phyloP scores from a whole-genome alignment of 2,797 vertebrate species.

The Tinamus major region DNA sequence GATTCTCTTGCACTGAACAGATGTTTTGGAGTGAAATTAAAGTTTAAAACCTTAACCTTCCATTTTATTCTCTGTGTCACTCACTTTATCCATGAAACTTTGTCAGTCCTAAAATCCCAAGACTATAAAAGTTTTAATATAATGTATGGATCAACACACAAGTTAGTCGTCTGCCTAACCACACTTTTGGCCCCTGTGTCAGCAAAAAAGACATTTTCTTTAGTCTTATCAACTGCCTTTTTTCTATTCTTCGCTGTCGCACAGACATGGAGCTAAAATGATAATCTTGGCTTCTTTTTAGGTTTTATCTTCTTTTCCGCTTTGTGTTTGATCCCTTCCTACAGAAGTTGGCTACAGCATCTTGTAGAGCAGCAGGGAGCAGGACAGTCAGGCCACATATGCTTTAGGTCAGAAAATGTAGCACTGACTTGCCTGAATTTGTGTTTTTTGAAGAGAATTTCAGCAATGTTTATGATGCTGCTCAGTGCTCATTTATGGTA shows the following conservation, averaged over 20 bases:
- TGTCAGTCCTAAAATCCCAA: slow-evolving; percentile 22
- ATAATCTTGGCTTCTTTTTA: background rate
- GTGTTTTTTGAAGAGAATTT: background rate
- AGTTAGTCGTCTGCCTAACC: background rate
- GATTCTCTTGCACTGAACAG: slow-evolving; percentile 10
- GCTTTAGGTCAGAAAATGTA: background rate
- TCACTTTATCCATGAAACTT: background rate
- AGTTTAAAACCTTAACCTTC: slow-evolving; percentile 27
- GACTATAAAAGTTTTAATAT: background rate
- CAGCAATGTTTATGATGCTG: background rate
- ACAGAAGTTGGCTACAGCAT: background rate
- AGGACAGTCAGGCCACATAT: background rate
- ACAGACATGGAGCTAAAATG: background rate
- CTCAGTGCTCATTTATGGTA: background rate
- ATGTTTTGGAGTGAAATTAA: slow-evolving; percentile 34
- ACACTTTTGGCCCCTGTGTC: background rate
- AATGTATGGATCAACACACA: background rate
- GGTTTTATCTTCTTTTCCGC: background rate
- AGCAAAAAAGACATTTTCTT: background rate
- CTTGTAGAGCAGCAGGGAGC: background rate
- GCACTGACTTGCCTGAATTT: background rate
- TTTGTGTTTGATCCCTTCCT: background rate
- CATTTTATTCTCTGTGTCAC: background rate
- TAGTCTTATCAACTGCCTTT: background rate
- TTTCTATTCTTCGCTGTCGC: slow-evolving; percentile 5